Conservation (phyloP, 2,888 invertebrate species). For the Agonopterix heracliana region DNA sequence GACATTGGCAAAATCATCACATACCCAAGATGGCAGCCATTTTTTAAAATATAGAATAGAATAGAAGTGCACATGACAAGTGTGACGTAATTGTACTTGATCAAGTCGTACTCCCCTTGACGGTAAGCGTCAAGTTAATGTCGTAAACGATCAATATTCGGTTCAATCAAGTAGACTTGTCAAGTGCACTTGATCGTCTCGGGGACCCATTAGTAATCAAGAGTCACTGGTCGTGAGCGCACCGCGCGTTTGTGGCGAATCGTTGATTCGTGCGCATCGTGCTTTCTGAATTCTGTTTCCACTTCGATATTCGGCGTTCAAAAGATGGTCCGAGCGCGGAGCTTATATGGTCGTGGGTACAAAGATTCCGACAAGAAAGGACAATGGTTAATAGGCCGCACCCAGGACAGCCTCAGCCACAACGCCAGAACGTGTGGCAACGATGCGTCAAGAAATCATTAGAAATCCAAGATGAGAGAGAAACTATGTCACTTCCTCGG, state of each 20-base stretch:
- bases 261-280: slow-evolving; percentile 15
- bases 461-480: slow-evolving; percentile 16
- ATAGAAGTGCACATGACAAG: no score
- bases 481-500: background rate
- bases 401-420: no score
- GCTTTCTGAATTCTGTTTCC: slow-evolving; percentile 17
- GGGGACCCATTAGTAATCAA: background rate
- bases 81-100: no score
- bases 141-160: no score
- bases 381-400: slow-evolving; percentile 16
- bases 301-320: slow-evolving; percentile 17
- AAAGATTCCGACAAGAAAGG: slow-evolving; percentile 16
- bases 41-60: no score
- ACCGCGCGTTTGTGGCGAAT: slow-evolving; percentile 11
- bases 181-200: no score
- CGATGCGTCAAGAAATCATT: slow-evolving; percentile 16
- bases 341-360: slow-evolving; percentile 11
- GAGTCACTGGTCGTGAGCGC: slow-evolving; percentile 12
- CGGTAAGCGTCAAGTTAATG: no score
- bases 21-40: no score
- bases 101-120: no score
- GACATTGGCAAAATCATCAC: no score
- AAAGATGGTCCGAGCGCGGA: slow-evolving; percentile 16
- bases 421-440: no score
- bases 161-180: no score